phyloP scores from a whole-genome alignment of 2,888 invertebrate genomes.

The Drosophila greeni region DNA sequence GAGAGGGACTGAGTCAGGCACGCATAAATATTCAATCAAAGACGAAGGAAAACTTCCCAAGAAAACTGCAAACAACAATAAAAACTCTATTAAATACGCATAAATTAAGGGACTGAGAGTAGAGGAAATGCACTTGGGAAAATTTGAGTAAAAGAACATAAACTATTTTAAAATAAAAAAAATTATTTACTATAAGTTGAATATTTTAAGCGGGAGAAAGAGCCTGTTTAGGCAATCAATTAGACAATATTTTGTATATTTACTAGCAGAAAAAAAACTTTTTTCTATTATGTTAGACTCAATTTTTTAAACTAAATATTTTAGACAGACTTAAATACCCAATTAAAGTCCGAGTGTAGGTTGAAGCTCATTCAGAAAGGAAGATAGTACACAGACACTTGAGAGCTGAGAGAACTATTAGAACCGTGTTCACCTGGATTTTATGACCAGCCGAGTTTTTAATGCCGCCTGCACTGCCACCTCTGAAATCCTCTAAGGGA shows the following conservation, averaged over 20 bases:
- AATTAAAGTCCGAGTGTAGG: background rate
- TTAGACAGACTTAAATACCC: background rate
- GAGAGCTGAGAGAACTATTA: conserved; percentile 33
- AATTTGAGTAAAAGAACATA: background rate
- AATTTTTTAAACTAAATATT: too few species aligned
- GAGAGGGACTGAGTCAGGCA: conserved; percentile 3
- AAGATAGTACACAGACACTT: conserved; percentile 36
- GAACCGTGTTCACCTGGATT: conserved; percentile 41
- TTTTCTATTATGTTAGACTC: too few species aligned
- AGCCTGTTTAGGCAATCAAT: too few species aligned
- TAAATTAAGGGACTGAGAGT: conserved; percentile 54
- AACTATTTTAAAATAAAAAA: background rate
- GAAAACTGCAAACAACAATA: conserved; percentile 67
- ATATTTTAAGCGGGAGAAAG: too few species aligned
- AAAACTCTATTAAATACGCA: conserved; percentile 73
- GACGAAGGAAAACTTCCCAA: conserved; percentile 50
- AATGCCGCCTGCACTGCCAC: conserved; percentile 22
- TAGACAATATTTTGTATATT: too few species aligned
- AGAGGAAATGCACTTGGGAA: conserved; percentile 1
- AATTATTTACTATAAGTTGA: too few species aligned
- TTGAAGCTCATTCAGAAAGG: background rate
- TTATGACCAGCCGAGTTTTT: conserved; percentile 59
- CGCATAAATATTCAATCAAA: conserved; percentile 68
- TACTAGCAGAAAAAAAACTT: too few species aligned
- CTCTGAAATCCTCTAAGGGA: conserved; percentile 14